Percentiles rank a stretch among this genome's conserved stretches.
Conservation (phyloP, 2,113 vertebrate genomes). For the Trogon surrucura region DNA sequence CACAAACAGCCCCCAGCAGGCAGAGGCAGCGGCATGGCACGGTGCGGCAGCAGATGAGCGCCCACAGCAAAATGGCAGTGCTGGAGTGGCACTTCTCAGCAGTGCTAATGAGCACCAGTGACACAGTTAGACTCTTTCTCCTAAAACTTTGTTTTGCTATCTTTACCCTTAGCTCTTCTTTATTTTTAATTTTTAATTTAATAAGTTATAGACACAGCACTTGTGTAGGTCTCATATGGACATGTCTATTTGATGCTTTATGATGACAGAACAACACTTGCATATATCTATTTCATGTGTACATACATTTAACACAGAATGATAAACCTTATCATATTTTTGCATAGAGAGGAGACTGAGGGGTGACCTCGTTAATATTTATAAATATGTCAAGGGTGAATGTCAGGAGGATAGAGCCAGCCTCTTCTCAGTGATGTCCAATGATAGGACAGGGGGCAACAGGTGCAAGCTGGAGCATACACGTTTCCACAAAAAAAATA, state of each 20-base stretch:
- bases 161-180: rapidly evolving
- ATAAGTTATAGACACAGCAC: too few species aligned
- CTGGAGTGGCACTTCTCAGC: not conserved
- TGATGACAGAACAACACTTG: not conserved
- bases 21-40: not conserved
- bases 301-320: not conserved
- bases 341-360: too few species aligned
- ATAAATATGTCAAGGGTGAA: too few species aligned
- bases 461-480: too few species aligned
- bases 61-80: not conserved
- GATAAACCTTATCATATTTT: not conserved
- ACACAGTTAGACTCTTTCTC: not conserved
- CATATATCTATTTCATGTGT: too few species aligned
- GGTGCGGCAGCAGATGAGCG: not conserved
- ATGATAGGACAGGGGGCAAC: too few species aligned
- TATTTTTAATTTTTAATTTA: too few species aligned
- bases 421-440: too few species aligned
- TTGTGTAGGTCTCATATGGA: not conserved
- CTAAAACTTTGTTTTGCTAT: not conserved
- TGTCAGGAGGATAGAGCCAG: too few species aligned
- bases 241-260: not conserved
- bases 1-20: not conserved
- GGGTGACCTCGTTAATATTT: too few species aligned
- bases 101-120: not conserved
- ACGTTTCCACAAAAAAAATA: too few species aligned